Evolutionary conservation across 2,888 invertebrate species (phyloP).

Genomic region (Mythimna albipuncta): DNA sequence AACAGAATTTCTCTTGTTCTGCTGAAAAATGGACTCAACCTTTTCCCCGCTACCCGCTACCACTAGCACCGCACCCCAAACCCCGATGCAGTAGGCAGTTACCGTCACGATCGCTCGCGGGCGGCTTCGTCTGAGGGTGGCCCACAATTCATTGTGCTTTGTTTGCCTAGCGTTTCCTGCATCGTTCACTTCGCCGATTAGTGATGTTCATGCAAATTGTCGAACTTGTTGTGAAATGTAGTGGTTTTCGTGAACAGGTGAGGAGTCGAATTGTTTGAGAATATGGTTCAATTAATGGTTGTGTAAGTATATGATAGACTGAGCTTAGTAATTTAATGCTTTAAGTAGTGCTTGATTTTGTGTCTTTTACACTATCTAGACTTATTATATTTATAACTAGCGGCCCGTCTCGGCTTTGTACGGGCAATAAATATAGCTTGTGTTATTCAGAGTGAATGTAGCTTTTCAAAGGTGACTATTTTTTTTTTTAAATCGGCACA

Average conservation of each 20-base stretch:
- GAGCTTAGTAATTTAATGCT: too few relatives aligned
- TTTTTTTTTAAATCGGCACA: too few relatives aligned
- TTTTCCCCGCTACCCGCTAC: slow-evolving; percentile 41
- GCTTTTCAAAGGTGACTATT: too few relatives aligned
- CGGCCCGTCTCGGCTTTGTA: too few relatives aligned
- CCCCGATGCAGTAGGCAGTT: slow-evolving; percentile 79
- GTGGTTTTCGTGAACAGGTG: slow-evolving; percentile 34
- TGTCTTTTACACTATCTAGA: neutral
- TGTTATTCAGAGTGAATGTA: too few relatives aligned
- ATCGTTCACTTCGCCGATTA: slow-evolving; percentile 71
- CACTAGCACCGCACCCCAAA: slow-evolving; percentile 44
- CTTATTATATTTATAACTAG: too few relatives aligned
- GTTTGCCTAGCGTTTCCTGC: slow-evolving; percentile 85
- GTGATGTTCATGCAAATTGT: slow-evolving; percentile 67
- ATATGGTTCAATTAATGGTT: neutral
- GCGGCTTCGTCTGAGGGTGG: slow-evolving; percentile 84
- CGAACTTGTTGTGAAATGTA: slow-evolving; percentile 29
- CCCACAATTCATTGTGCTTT: slow-evolving; percentile 84
- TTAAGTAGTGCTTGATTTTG: neutral
- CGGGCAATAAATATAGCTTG: too few relatives aligned
- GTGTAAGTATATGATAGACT: neutral
- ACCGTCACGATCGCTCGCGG: slow-evolving; percentile 83
- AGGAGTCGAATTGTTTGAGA: slow-evolving; percentile 35
- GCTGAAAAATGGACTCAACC: neutral
- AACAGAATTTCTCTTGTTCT: neutral